Evolutionary conservation across 2,888 invertebrate genomes (phyloP).

Genomic region (Cerastis rubricosa): DNA sequence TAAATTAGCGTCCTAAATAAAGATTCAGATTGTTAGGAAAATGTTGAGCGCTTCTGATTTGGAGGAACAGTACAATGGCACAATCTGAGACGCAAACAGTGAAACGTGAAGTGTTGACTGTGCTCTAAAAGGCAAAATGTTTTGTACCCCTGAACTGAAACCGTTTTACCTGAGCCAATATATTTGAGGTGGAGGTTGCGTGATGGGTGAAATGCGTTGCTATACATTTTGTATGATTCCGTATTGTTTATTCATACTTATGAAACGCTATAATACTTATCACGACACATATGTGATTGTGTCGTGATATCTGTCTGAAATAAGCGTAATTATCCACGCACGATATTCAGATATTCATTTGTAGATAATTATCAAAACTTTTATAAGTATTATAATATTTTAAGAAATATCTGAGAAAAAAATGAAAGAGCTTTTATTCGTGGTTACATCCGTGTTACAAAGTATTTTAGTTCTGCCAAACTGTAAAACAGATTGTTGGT

Average conservation of each 20-base stretch:
- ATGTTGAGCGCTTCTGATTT: slow-evolving; percentile 72
- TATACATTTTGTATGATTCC: slow-evolving; percentile 27
- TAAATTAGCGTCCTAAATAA: slow-evolving; percentile 72
- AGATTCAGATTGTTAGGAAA: slow-evolving; percentile 65
- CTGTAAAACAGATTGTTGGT: no score
- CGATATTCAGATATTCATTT: not conserved
- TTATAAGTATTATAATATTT: no score
- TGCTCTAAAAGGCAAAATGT: slow-evolving; percentile 78
- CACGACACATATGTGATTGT: no score
- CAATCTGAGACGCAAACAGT: slow-evolving; percentile 65
- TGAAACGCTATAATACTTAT: no score
- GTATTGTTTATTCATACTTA: slow-evolving; percentile 22
- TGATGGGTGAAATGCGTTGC: slow-evolving; percentile 2
- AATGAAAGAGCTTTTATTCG: no score
- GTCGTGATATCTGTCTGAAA: not conserved
- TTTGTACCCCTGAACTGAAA: slow-evolving; percentile 75
- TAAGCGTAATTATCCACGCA: not conserved
- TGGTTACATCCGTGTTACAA: no score
- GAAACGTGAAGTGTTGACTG: slow-evolving; percentile 74
- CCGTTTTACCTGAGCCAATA: slow-evolving; percentile 79
- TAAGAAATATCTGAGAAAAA: no score
- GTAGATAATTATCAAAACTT: not conserved
- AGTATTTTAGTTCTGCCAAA: no score
- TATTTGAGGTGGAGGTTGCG: slow-evolving; percentile 62
- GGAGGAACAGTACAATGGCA: slow-evolving; percentile 59